Evolutionary conservation across 1,140 invertebrate genomes (phyloP), one percentile per base, ranked within the genome.

Genomic region (Papilio polytes): DNA sequence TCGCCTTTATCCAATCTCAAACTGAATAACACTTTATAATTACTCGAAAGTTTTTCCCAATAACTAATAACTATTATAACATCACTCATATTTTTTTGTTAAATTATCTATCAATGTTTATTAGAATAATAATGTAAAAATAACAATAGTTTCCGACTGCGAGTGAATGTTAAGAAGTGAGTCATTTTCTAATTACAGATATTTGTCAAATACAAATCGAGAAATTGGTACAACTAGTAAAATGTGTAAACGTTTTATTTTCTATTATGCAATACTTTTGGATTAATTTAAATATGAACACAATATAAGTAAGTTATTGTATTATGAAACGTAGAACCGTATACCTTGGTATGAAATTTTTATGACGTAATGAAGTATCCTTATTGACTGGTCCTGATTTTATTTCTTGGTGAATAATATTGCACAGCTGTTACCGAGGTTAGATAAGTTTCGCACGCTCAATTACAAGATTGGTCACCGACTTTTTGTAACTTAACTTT

Each of bases 1-100:
- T 93, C 89, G 90, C 88, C 87, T 89, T 90, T 91, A n/a, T 63
- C 87, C 86, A 80, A 81, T 80, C 80, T 86, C 85, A 88, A 86
- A 86, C 84, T 84, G 84, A 86, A 87, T 83, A 83, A 82, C 86
- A 87, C 85, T 76, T 56, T 82, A 82, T 59, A 81, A 78, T 81
- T 78, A 70, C 22, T 73, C 48, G 81, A 84, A 81, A 83, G 78
- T 72, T 66, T 31, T 63, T 15, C n/a, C n/a, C n/a, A n/a, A n/a
- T n/a, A n/a, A n/a, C n/a, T n/a, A n/a, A n/a, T n/a, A 31, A 6
- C 12, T 66, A 13, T 31, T 31, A 66, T 31, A n/a, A 66, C 0
- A 66, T 66, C 10, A 66, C 31, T 31, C 12, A 31, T 12, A 31
- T 51, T 66, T 76, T 44, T 74, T 44, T 79, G 76, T 44, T 59